These are phyloP conservation scores for Drosophila cognata DNA, from an alignment of 2,888 invertebrate genomes.

Conservation along the genomic window DNA sequence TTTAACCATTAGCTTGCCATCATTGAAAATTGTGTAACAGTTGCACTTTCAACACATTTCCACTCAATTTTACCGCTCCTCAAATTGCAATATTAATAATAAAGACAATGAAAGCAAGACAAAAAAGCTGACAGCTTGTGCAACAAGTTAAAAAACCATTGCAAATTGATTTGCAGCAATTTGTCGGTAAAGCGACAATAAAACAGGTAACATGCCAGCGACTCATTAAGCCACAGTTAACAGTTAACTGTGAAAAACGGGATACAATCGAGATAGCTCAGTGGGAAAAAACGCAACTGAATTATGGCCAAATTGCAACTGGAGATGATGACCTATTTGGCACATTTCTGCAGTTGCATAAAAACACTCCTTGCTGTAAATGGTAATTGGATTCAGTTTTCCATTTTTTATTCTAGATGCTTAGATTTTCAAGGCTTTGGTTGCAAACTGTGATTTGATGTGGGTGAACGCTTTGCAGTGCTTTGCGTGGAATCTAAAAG, in stretches of 20 bases:
- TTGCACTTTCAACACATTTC: slow-evolving; percentile 31
- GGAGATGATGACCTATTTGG: not conserved
- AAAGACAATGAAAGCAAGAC: not conserved
- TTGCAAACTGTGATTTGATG: slow-evolving; percentile 21
- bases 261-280: not conserved
- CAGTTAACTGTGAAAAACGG: slow-evolving; percentile 23
- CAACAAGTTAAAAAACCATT: slow-evolving; percentile 64
- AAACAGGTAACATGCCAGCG: slow-evolving; percentile 65
- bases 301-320: not conserved
- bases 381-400: not conserved
- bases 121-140: slow-evolving; percentile 44
- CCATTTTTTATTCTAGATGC: not conserved
- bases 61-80: slow-evolving; percentile 27
- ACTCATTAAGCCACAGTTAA: slow-evolving; percentile 58
- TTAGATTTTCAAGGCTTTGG: slow-evolving; percentile 27
- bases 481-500: slow-evolving; percentile 49
- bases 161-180: slow-evolving; percentile 64
- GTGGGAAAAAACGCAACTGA: not conserved
- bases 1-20: not conserved
- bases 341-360: not conserved
- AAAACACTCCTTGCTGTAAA: not conserved
- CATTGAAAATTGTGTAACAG: not conserved
- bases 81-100: slow-evolving; percentile 29
- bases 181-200: slow-evolving; percentile 32
- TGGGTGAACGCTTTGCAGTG: slow-evolving; percentile 40